These are phyloP conservation scores for Willowsia nigromaculata DNA, from an alignment of 2,888 invertebrate genomes.

Conservation along the genomic window DNA sequence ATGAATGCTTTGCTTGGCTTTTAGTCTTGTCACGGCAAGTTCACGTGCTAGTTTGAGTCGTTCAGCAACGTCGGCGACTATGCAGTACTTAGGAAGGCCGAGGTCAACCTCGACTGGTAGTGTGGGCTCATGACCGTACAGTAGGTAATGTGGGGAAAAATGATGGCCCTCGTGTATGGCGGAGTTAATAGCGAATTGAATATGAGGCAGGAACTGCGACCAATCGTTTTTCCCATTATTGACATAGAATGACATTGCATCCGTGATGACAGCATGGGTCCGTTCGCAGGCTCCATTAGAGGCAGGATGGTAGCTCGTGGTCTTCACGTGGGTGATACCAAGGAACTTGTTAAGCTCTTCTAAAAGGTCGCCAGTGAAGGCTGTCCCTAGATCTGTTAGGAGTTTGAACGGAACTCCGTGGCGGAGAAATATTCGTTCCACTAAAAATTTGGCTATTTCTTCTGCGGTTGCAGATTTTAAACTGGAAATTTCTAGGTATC, in stretches of 20 bases:
- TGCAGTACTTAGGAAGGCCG: neutral
- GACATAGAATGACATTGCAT: neutral
- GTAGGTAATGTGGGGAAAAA: neutral
- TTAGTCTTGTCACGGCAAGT: neutral
- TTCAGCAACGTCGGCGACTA: neutral
- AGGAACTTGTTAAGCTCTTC: neutral
- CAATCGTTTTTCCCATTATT: neutral
- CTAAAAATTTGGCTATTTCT: neutral
- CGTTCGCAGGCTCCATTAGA: neutral
- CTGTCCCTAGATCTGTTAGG: neutral
- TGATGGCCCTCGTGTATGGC: neutral
- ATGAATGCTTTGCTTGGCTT: neutral
- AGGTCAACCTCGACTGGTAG: neutral
- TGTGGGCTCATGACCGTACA: neutral
- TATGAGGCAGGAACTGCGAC: neutral
- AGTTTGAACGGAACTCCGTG: neutral
- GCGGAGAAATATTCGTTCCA: neutral
- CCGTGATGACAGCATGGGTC: neutral
- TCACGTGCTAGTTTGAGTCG: neutral
- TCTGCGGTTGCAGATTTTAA: neutral
- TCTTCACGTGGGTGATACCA: neutral
- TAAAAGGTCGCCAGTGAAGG: neutral
- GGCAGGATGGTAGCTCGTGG: neutral
- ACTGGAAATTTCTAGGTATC: neutral
- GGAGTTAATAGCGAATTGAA: constrained; percentile 1